Evolutionary conservation across 2,113 vertebrate species (phyloP).

Genomic region (Sclerurus mexicanus): DNA sequence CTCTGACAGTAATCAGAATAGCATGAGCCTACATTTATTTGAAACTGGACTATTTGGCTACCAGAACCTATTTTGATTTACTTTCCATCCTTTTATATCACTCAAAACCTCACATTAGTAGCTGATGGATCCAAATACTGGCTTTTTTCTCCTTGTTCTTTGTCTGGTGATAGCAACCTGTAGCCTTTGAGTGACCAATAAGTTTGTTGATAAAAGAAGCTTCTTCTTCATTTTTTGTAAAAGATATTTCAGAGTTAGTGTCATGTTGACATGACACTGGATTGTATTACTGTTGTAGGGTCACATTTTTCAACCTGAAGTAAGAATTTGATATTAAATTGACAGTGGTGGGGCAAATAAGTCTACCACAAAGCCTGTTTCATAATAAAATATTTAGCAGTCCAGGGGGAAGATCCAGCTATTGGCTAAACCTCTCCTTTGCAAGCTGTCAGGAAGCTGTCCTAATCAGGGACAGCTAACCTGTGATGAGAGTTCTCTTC

Average conservation of each 20-base stretch:
- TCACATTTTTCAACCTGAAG: background rate
- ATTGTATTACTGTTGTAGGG: background rate
- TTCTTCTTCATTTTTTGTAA: background rate
- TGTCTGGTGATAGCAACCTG: background rate
- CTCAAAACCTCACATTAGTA: background rate
- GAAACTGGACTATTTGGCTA: background rate
- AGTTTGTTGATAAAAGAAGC: background rate
- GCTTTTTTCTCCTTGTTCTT: background rate
- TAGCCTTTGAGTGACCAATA: background rate
- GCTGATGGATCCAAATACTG: background rate
- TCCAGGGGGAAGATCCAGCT: background rate
- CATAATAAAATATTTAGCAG: conserved; percentile 1
- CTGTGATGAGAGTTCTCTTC: conserved; percentile 19
- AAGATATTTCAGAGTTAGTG: background rate
- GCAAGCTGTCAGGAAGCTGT: background rate
- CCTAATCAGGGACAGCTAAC: conserved; percentile 15
- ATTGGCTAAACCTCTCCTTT: background rate
- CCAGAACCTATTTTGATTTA: background rate
- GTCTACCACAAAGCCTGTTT: background rate
- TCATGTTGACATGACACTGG: background rate
- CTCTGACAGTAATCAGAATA: background rate
- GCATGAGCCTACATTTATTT: background rate
- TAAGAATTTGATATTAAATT: background rate
- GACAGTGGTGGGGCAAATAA: background rate
- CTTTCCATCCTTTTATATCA: background rate